Base-by-base conservation (phyloP, 2,113 vertebrate genomes). In the Cardinalis cardinalis region DNA sequence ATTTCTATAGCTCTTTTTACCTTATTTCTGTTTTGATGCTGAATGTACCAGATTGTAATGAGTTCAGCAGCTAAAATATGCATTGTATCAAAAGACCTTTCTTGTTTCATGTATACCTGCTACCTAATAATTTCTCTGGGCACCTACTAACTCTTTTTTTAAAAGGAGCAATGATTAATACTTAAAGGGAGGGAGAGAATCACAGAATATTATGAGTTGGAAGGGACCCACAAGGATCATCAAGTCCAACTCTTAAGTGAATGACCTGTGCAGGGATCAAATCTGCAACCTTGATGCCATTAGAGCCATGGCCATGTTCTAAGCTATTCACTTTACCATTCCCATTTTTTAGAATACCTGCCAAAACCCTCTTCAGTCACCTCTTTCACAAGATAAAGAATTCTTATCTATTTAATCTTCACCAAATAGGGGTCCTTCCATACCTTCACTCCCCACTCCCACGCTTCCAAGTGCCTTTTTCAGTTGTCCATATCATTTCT, bases 301-400 rank as follows among this genome's bases (percentile, higher is more conserved):
- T 31, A 41, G n/a, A 51, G 41, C 25, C 25, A 26, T 36, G 12
- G 24, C 6, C 9, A 11, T 63, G 32, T 43, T 29, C 7, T 52
- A 6, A 53, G 17, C 31, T 53, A 38, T 71, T 59, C 16, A 41
- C 0, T 61, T 53, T 31, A 49, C 18, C 3, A 5, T 73, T 79
- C 41, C 14, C 0, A 0, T 23, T 60, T 91, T 87, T 87, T 5
- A 71, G 11, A 19, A 16, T 2, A 25, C 4, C 6, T 41, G 16
- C 23, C 9, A 28, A 86, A 40, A 38, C 21, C 24, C 19, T 48
- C n/a, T 77, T 74, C 34, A 6, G 25, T 74, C 36, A 40, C 23
- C 5, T 41, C 16, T 70, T 74, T 59, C 36, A 77, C n/a, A 81
- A 74, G 29, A 70, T 8, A 29, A 69, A 58, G 10, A 51, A 23